Base-by-base conservation (phyloP, 1,140 invertebrate genomes). In the Formica exsecta region DNA sequence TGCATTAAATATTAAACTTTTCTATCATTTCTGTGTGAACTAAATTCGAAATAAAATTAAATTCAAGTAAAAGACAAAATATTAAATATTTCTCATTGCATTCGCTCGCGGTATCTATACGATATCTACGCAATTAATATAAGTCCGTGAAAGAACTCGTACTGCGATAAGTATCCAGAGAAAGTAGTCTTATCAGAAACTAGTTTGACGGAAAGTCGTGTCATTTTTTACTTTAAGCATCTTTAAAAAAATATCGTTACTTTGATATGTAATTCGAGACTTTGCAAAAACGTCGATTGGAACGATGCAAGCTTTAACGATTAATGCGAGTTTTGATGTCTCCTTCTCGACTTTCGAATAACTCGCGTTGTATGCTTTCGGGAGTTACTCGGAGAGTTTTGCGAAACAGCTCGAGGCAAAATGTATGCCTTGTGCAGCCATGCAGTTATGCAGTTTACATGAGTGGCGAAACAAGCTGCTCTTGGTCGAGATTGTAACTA, bases 341-440 rank as follows among this genome's bases (percentile, higher is more conserved):
- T 83, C 76, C 9, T 59, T 41, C 13, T 36, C n/a, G 19, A 74
- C 79, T 64, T 66, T 71, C 54, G 36, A 88, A 61, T 74, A 80
- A 88, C 36, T 74, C 38, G 54, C 38, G 13, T 62, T 61, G 57
- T 54, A n/a, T 36, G 48, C 59, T 85, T 77, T 77, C 57, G 41
- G 8, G 36, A 85, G 57, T 70, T 59, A 76, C 38, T 41, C 29
- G 41, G 84, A 9, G 41, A 87, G 71, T 73, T 77, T 66, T 57
- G 44, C 41, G 57, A 85, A 85, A 86, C 65, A 65, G 83, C 83
- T 74, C 36, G 32, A 68, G 73, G 83, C 83, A 7, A 61, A 48
- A 25, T 29, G 41, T 51, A 44, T 38, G 48, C 38, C 36, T 64
- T 59, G 36, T 57, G 38, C 76, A 70, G 48, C 44, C 64, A 38